Evolutionary conservation across 2,888 invertebrate species (phyloP), one percentile per base, ranked within the genome.

Genomic region (Beris morrisii): DNA sequence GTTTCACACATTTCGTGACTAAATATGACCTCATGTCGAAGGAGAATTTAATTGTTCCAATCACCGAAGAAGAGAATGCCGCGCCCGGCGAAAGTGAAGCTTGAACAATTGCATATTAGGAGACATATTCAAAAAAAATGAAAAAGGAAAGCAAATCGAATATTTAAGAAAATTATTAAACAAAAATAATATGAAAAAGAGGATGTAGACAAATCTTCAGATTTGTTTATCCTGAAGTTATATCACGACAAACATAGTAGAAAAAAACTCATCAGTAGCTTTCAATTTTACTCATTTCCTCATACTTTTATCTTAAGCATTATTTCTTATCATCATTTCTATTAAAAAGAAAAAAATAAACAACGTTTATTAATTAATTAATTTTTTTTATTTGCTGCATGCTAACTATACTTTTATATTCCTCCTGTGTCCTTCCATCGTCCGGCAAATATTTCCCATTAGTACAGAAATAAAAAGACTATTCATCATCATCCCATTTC

Each of bases 21-120:
- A 98, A 98, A 83, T 99, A 99, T 84, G 93, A 93, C 80, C 87
- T 99, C 71, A 99, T 99, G 92, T 95, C 97, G 13, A 94, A 94
- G 80, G 98, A 99, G 82, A 98, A 97, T 83, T 85, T 99, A 71
- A 99, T 99, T 81, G 93, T 99, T 73, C 99, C 99, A 65, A 97
- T 98, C 78, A 86, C 93, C 79, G 93, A 92, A 78, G 92, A 91
- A 74, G 91, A 89, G 75, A 81, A 78, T 71, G 73, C 77, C 66
- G 73, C 79, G 67, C 78, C 80, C 31, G 82, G 82, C 48, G 84
- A 84, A 74, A 83, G 84, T 70, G 84, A 84, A 75, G 84, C 84
- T 72, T 84, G 79, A 81, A 71, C 53, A 5, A 45, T 45, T 56
- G 7, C 13, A 32, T 55, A 12, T 28, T 13, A n/a, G n/a, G n/a